Evolutionary conservation across 1,140 invertebrate species (phyloP), one percentile per base, ranked within the genome.

Genomic region (Harlomillsia oculata): DNA sequence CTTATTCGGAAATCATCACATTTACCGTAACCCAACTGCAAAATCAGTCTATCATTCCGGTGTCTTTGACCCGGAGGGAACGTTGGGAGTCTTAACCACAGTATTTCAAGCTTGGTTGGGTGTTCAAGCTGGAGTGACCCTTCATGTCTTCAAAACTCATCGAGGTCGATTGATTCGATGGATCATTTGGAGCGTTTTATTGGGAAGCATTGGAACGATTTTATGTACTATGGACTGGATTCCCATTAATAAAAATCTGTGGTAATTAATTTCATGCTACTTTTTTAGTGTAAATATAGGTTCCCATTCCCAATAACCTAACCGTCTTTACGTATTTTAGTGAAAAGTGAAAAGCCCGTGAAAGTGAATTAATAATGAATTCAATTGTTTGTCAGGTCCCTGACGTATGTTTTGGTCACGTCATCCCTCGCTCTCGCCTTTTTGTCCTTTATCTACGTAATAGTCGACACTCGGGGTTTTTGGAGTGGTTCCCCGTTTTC

Each of bases 1-100:
- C 30, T 65, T 95, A 28, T 77, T 96, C 53, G 82, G 83, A 1
- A 32, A 41, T 4, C 59, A 60, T 34, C 83, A 84, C 68, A 73
- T 86, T 20, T 85, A 84, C 69, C 69, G 76, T 65, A 66, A 74
- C 48, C 79, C 84, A 23, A 82, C 81, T 0, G 80, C 78, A 60
- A 72, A 73, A 60, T 67, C 71, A 14, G 71, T 88, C 16, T 90
- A 87, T 68, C 68, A 77, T 45, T 75, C 77, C 0, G 69, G 77
- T 6, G 77, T 81, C 0, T 83, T 82, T 72, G 89, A 92, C 74
- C 87, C 87, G 5, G 87, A 91, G 70, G 87, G 87, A 52, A 68
- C 88, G 30, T 74, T 90, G 59, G 81, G 81, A 26, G 58, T 57
- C 1, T 69, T 64, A 29, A 67, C 54, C 4, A 61, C 60, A 32